Percentiles rank a stretch among this genome's conserved stretches.
Conservation (phyloP, 2,113 vertebrate genomes). For the Columbina picui region DNA sequence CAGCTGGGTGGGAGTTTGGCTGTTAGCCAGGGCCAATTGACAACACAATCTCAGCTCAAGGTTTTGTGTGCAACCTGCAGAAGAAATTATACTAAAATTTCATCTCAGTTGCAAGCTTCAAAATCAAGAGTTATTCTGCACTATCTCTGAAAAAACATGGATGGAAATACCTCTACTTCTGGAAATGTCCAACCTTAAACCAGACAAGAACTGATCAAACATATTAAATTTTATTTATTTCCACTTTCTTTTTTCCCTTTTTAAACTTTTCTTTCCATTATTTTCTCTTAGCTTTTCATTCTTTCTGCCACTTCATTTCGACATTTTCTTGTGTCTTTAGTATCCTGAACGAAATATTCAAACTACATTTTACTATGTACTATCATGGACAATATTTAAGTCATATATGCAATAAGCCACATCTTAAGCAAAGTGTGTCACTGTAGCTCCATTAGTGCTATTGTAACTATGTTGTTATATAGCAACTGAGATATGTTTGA, state of each 20-base stretch:
- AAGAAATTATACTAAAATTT: background rate
- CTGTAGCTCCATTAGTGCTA: background rate
- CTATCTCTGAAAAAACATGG: background rate
- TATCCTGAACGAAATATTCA: background rate
- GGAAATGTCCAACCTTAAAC: background rate
- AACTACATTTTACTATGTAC: background rate
- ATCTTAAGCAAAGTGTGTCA: background rate
- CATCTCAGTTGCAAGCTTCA: background rate
- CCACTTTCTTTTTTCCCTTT: background rate
- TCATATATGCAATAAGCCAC: rapidly evolving
- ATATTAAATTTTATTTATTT: background rate
- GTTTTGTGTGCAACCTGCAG: background rate
- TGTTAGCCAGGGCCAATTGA: background rate
- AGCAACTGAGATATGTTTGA: background rate
- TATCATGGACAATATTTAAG: background rate
- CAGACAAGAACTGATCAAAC: background rate
- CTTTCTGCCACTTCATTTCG: background rate
- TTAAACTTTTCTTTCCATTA: background rate
- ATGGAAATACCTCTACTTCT: background rate
- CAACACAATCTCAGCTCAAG: background rate
- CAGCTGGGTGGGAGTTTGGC: background rate
- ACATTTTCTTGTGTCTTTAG: background rate
- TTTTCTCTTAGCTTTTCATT: background rate
- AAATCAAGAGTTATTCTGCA: background rate
- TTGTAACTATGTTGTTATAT: background rate